These are phyloP conservation scores for Sialis fuliginosa DNA, from an alignment of 2,888 invertebrate species.

Conservation along the genomic window DNA sequence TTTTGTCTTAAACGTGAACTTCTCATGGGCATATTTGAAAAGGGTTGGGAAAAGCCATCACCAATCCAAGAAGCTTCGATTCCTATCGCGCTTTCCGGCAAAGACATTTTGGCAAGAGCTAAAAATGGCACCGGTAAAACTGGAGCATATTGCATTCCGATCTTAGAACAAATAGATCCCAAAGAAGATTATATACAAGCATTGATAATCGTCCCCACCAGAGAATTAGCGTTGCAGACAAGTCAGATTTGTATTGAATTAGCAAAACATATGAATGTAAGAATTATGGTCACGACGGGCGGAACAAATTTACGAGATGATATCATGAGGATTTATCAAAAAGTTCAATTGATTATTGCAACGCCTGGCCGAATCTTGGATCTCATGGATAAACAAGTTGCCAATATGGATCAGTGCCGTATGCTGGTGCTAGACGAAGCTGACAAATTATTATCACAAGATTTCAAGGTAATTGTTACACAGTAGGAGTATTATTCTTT, in stretches of 20 bases:
- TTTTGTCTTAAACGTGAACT: constrained; percentile 94
- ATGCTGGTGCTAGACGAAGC: constrained; percentile 98
- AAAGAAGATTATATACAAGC: constrained; percentile 91
- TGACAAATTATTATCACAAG: constrained; percentile 95
- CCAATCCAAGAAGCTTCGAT: constrained; percentile 99
- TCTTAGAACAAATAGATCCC: constrained; percentile 86
- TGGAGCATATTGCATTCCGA: constrained; percentile 97
- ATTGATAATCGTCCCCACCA: constrained; percentile 93
- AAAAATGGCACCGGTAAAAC: constrained; percentile 99
- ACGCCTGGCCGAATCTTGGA: constrained; percentile 99
- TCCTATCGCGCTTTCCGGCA: constrained; percentile 92
- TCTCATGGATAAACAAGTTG: constrained; percentile 91
- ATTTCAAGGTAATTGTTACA: constrained; percentile 49
- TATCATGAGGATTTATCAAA: constrained; percentile 98
- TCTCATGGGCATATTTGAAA: constrained; percentile 99
- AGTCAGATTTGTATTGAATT: constrained; percentile 99
- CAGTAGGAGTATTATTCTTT: constrained; percentile 11
- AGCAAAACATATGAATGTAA: constrained; percentile 90
- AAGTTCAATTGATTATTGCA: constrained; percentile 97
- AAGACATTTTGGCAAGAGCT: constrained; percentile 94
- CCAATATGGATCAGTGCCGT: constrained; percentile 89
- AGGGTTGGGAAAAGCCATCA: constrained; percentile 99
- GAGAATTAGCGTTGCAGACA: constrained; percentile 97
- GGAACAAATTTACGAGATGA: constrained; percentile 96
- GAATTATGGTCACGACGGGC: constrained; percentile 98